Conservation (phyloP, 2,888 invertebrate species). For the Deilephila elpenor region DNA sequence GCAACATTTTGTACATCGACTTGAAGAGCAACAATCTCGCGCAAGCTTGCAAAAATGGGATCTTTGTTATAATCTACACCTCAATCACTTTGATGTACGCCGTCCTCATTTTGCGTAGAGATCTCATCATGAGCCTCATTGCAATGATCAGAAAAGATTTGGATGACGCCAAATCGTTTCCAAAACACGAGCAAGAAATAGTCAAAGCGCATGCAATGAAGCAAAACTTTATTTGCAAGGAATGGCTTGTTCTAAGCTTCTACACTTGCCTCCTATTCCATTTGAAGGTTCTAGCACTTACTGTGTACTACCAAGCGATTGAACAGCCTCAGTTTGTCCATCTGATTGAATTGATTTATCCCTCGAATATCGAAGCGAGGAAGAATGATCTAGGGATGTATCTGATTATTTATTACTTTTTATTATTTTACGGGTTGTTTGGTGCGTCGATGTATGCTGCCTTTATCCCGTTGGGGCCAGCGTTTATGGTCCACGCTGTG, state of each 20-base stretch:
- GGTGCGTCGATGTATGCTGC: not conserved
- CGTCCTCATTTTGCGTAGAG: not conserved
- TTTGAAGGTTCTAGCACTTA: not conserved
- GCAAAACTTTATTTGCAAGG: not conserved
- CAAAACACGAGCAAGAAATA: not conserved
- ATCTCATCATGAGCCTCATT: not conserved
- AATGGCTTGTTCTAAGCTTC: slow-evolving; percentile 15
- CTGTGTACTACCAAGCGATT: not conserved
- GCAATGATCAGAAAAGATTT: slow-evolving; percentile 5
- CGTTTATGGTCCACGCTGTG: slow-evolving; percentile 23
- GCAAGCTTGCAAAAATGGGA: slow-evolving; percentile 7
- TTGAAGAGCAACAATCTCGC: not conserved
- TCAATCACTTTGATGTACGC: not conserved
- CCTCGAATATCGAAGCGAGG: slow-evolving; percentile 1
- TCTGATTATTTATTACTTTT: not conserved
- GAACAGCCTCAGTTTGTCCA: not conserved
- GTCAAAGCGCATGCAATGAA: slow-evolving; percentile 1
- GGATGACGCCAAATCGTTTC: not conserved
- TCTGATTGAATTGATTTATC: slow-evolving; percentile 2
- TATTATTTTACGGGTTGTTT: not conserved
- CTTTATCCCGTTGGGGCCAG: slow-evolving; percentile 9
- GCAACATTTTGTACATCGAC: not conserved
- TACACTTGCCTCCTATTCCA: not conserved
- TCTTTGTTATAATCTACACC: not conserved
- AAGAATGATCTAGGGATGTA: not conserved